Percentiles rank a stretch among this genome's conserved stretches.
Conservation (phyloP, 2,113 vertebrate genomes). For the Aplodontia rufa region DNA sequence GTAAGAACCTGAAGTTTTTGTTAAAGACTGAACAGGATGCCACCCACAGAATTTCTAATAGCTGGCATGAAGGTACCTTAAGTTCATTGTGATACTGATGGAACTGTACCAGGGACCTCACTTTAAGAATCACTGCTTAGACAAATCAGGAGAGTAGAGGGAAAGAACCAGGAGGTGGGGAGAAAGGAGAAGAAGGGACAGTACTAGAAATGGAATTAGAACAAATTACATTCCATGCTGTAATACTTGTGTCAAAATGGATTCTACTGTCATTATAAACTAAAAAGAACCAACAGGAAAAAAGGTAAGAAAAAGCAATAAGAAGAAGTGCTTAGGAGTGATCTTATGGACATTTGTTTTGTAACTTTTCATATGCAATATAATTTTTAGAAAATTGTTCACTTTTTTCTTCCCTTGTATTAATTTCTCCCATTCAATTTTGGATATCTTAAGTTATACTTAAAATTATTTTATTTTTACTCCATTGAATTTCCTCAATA, state of each 20-base stretch:
- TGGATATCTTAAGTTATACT: not conserved
- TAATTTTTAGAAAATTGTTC: not conserved
- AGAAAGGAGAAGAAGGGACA: too few species aligned
- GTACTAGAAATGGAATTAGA: too few species aligned
- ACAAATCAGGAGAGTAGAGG: too few species aligned
- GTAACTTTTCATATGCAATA: not conserved
- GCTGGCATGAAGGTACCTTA: accelerated
- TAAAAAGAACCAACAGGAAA: too few species aligned
- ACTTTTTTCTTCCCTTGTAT: not conserved
- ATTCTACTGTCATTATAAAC: too few species aligned
- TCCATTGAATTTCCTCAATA: not conserved
- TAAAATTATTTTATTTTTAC: not conserved
- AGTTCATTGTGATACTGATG: not conserved
- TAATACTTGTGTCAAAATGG: too few species aligned
- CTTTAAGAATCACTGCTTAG: not conserved
- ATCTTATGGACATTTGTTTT: not conserved
- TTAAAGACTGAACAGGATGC: not conserved
- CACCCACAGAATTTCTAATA: not conserved
- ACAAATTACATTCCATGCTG: too few species aligned
- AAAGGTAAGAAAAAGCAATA: too few species aligned
- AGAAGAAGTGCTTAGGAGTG: too few species aligned
- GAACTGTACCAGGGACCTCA: accelerated
- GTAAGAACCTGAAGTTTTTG: not conserved
- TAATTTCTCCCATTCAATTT: not conserved
- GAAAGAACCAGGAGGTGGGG: too few species aligned